phyloP scores from a whole-genome alignment of 2,113 vertebrate species.

The Tenebrosternarchus preto region DNA sequence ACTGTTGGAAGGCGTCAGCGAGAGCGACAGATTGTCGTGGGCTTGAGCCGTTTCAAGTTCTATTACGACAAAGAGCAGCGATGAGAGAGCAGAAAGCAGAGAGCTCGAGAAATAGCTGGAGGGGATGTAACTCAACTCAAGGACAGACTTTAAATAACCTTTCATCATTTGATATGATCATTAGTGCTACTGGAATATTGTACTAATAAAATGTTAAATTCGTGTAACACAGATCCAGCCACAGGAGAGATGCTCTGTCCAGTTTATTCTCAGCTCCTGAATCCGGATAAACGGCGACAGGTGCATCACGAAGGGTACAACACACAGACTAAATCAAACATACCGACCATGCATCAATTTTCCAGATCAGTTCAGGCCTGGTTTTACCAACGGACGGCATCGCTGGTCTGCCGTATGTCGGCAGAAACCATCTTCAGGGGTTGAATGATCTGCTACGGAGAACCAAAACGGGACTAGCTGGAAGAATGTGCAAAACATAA shows the following conservation, averaged over 20 bases:
- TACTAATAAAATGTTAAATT: neutral
- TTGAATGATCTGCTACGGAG: too few species aligned
- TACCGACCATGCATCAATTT: too few species aligned
- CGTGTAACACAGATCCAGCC: conserved; percentile 22
- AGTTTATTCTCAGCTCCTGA: too few species aligned
- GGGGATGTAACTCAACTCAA: neutral
- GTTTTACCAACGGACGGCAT: too few species aligned
- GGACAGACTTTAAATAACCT: conserved; percentile 11
- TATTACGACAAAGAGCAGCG: neutral
- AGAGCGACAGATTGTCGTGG: conserved; percentile 42
- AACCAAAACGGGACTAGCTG: too few species aligned
- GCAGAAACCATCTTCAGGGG: too few species aligned
- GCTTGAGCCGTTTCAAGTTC: neutral
- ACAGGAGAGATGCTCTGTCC: too few species aligned
- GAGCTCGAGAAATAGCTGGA: neutral
- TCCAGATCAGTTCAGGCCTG: too few species aligned
- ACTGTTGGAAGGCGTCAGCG: conserved; percentile 44
- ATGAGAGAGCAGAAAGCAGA: neutral
- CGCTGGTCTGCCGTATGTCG: too few species aligned
- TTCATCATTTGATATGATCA: conserved; percentile 22
- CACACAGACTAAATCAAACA: too few species aligned
- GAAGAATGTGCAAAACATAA: neutral
- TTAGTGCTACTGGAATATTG: conserved; percentile 15
- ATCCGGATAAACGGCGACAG: too few species aligned
- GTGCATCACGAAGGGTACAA: too few species aligned